phyloP scores from a whole-genome alignment of 2,888 invertebrate species.

The Plemyria rubiginata region DNA sequence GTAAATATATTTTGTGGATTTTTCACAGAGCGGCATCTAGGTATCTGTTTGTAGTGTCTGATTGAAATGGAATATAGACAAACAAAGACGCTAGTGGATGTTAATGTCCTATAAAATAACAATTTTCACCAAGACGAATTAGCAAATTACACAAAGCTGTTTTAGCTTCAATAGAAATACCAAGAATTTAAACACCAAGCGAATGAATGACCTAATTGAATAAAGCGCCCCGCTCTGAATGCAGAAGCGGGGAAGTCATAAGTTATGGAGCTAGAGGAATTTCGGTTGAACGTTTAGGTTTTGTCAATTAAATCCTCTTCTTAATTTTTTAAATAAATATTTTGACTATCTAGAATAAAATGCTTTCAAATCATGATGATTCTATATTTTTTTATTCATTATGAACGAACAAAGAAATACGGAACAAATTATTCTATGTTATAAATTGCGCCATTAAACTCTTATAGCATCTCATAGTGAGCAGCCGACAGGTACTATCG shows the following conservation, averaged over 20 bases:
- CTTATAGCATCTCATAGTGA: neutral
- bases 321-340: no score
- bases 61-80: neutral
- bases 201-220: slow-evolving; percentile 33
- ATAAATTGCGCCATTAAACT: no score
- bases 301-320: neutral
- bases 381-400: no score
- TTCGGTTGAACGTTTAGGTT: slow-evolving; percentile 11
- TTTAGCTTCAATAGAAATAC: slow-evolving; percentile 22
- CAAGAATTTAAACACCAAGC: slow-evolving; percentile 27
- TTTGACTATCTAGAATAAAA: neutral
- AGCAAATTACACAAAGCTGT: slow-evolving; percentile 17
- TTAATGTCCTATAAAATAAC: slow-evolving; percentile 4
- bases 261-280: slow-evolving; percentile 16
- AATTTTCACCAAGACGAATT: neutral
- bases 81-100: neutral
- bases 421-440: no score
- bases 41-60: no score
- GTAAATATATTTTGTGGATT: no score
- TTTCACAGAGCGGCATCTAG: no score
- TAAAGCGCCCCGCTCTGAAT: slow-evolving; percentile 23
- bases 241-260: slow-evolving; percentile 26
- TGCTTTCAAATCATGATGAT: no score
- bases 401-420: no score
- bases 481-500: neutral